A percentile compares a stretch with the other conserved stretches of the same genome.
Conservation (phyloP, 2,113 vertebrate genomes). For the Spea bombifrons region DNA sequence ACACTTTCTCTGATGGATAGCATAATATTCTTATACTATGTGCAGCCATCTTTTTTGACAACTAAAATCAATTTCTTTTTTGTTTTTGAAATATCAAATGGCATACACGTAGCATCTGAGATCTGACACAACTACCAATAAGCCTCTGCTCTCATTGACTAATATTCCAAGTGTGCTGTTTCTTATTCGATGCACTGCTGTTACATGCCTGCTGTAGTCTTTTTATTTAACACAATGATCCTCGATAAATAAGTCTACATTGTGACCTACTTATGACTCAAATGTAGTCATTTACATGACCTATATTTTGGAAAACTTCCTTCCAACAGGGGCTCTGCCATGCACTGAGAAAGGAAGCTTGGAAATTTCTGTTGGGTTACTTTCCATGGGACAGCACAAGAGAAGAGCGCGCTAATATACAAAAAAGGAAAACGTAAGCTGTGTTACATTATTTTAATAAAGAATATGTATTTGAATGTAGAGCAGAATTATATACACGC, state of each 20-base stretch:
- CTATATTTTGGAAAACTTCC: conserved; percentile 13
- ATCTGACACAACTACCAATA: conserved; percentile 1
- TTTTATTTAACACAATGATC: conserved; percentile 24
- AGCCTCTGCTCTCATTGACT: conserved; percentile 18
- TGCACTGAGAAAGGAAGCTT: conserved; percentile 82
- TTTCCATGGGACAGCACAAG: conserved; percentile 88
- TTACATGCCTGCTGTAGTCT: neutral
- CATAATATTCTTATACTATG: no score
- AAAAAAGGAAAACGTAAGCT: conserved; percentile 83
- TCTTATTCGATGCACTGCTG: conserved; percentile 24
- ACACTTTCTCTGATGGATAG: no score
- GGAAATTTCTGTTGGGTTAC: conserved; percentile 92
- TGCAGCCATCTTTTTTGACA: no score
- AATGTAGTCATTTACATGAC: neutral
- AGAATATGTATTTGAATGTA: neutral
- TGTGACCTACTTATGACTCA: neutral
- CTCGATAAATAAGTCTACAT: neutral
- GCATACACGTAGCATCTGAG: conserved; percentile 5
- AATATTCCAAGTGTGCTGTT: conserved; percentile 1
- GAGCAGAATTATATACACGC: no score
- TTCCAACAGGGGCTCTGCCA: conserved; percentile 83
- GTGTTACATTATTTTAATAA: neutral
- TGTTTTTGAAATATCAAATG: conserved; percentile 2
- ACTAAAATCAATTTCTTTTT: conserved; percentile 2
- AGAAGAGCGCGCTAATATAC: conserved; percentile 81